phyloP scores from a whole-genome alignment of 2,888 invertebrate genomes.

The Phengaris arion region DNA sequence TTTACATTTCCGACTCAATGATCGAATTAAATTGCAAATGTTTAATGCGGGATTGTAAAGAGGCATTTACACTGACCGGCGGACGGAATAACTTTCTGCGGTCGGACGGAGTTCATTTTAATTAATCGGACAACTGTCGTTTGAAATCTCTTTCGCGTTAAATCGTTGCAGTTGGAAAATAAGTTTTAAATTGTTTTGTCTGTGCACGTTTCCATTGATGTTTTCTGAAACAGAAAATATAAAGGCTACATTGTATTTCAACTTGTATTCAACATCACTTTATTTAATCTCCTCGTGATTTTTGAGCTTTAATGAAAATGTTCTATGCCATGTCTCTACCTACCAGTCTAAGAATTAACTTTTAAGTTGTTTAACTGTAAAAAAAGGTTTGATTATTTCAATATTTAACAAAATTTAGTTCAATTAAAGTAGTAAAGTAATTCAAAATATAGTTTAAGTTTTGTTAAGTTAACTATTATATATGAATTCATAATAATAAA shows the following conservation, averaged over 20 bases:
- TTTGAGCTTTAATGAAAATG: too few relatives aligned
- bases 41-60: constrained; percentile 18
- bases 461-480: too few relatives aligned
- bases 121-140: constrained; percentile 26
- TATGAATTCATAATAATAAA: too few relatives aligned
- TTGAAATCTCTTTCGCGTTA: constrained; percentile 13
- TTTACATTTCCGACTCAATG: background rate
- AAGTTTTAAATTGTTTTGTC: constrained; percentile 17
- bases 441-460: too few relatives aligned
- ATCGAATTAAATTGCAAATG: constrained; percentile 27
- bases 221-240: background rate
- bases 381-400: too few relatives aligned
- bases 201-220: background rate
- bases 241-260: background rate
- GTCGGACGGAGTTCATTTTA: constrained; percentile 23
- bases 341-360: too few relatives aligned
- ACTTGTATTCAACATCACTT: background rate
- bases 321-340: too few relatives aligned
- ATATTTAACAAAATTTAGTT: too few relatives aligned
- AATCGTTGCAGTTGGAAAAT: constrained; percentile 1
- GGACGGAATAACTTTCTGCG: constrained; percentile 23
- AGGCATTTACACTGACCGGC: constrained; percentile 9
- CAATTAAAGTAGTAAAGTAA: too few relatives aligned
- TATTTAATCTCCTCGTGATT: background rate
- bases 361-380: too few relatives aligned